Evolutionary conservation across 2,888 invertebrate genomes (phyloP), one percentile per base, ranked within the genome.

Genomic region (Drosophila borealis): DNA sequence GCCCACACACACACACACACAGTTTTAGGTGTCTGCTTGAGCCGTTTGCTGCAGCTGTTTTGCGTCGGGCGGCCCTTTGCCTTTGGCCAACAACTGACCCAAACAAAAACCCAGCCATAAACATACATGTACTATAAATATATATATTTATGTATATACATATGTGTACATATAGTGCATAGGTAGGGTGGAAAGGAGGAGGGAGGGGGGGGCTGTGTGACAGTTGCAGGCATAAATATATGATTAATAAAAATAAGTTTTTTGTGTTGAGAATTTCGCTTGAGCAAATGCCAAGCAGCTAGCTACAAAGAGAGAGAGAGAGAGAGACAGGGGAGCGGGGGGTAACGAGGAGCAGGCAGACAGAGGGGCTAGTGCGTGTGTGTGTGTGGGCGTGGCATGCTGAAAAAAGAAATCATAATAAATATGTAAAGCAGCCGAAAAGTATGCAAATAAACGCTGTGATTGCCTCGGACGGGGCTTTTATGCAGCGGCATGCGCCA

Each of bases 361-460:
- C 25, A 6, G 25, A 25, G 8, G 25, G 25, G 29, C 29, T 29
- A 29, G 29, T 29, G 8, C n/a, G n/a, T 29, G 29, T 29, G 29
- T 29, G 25, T 8, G 39, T 8, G 37, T 37, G 6, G 50, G 50
- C 50, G 50, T 51, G 37, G 50, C 50, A 29, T 29, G 29, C 14
- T 21, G 37, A 37, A 21, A 8, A 64, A 70, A 51, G 71, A 73
- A 81, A 81, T 74, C 69, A 77, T 81, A 71, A 74, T 74, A 77
- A 75, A 72, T 86, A 83, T 83, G 83, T 76, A 80, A 83, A 83
- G 69, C 67, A 80, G 84, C 65, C 74, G 49, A 69, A 75, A 78
- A 82, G 74, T 80, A 82, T 80, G 88, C 81, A 84, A 87, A 84
- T 87, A 80, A 88, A 80, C 61, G 74, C 72, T 74, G 75, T 54